Base-by-base conservation (phyloP, 2,797 vertebrate genomes). In the Ciconia nigra region DNA sequence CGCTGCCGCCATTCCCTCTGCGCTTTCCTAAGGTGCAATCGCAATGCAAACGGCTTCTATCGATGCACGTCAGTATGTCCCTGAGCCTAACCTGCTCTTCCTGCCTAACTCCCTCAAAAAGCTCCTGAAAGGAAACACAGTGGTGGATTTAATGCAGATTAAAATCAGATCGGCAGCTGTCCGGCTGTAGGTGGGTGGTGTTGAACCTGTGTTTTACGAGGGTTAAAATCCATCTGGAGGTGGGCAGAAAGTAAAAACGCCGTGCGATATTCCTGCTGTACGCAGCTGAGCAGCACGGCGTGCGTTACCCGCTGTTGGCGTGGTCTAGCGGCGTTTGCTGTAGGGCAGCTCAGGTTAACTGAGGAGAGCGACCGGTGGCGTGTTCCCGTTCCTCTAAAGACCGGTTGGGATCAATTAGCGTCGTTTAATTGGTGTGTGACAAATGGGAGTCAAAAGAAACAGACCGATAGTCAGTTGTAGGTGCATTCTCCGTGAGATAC, bases 1-100 rank as follows among this genome's bases (percentile, higher is more conserved):
- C 1, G 5, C 12, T 0, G 5, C 33, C 2, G 5, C 15, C 2
- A 2, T 39, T 47, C 44, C 13, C 13, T 5, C 25, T 0, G 0
- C 3, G 10, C 17, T 31, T 15, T 25, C 5, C 0, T 21, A 4
- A n/a, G 6, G 21, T 11, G n/a, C 5, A 16, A 42, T 26, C 7
- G 4, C 17, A 22, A 28, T 61, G 22, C 17, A 31, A 13, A 11
- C 28, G 1, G 7, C 33, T 37, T 55, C 20, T 25, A 1, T 14
- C 1, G 1, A 8, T 1, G 4, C 5, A 6, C 8, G 5, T 49
- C 22, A 2, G n/a, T 1, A 1, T 2, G 7, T 46, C 52, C 54
- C 49, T 11, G 59, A 54, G 22, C 22, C 10, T 19, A 15, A 37
- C 35, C 47, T 33, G 41, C 11, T 21, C 0, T 18, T 67, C 47